Evolutionary conservation across 2,888 invertebrate genomes (phyloP).

Genomic region (Chirona hameri): DNA sequence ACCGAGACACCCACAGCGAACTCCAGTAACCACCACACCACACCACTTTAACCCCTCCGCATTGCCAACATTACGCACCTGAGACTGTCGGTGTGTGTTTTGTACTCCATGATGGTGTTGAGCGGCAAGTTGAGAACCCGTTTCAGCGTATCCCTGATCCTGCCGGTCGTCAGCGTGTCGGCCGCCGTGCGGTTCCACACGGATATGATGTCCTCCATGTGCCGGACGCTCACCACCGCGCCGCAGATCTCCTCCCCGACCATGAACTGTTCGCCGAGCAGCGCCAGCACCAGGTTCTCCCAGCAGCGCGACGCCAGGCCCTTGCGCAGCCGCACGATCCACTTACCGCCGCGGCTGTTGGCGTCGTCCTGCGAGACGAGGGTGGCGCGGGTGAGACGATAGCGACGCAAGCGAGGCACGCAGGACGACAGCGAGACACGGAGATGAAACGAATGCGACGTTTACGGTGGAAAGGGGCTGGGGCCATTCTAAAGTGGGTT

Average conservation of each 20-base stretch:
- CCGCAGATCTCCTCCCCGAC: slow-evolving; percentile 98
- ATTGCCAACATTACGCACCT: slow-evolving; percentile 9
- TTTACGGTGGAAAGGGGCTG: too few relatives aligned
- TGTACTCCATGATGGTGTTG: slow-evolving; percentile 89
- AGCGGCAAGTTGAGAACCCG: slow-evolving; percentile 92
- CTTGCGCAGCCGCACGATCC: slow-evolving; percentile 93
- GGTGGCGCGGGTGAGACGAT: too few relatives aligned
- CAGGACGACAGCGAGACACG: too few relatives aligned
- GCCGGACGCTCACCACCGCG: slow-evolving; percentile 72
- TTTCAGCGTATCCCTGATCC: slow-evolving; percentile 91
- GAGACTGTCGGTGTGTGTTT: slow-evolving; percentile 53
- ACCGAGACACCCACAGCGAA: too few relatives aligned
- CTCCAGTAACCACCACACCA: slow-evolving; percentile 38
- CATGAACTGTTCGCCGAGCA: slow-evolving; percentile 98
- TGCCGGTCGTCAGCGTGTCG: slow-evolving; percentile 78
- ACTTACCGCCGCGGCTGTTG: slow-evolving; percentile 95
- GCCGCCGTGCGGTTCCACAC: slow-evolving; percentile 95
- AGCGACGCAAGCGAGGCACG: too few relatives aligned
- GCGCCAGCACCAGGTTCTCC: slow-evolving; percentile 97
- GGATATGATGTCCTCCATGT: slow-evolving; percentile 84
- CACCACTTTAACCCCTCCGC: slow-evolving; percentile 37
- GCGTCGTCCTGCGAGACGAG: slow-evolving; percentile 65
- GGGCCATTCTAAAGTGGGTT: too few relatives aligned
- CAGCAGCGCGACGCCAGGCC: slow-evolving; percentile 92
- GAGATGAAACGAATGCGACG: too few relatives aligned